Percentiles rank a stretch among this genome's conserved stretches.
Evolutionary conservation across 2,888 invertebrate species (phyloP).

Genomic region (Melanotus villosus): DNA sequence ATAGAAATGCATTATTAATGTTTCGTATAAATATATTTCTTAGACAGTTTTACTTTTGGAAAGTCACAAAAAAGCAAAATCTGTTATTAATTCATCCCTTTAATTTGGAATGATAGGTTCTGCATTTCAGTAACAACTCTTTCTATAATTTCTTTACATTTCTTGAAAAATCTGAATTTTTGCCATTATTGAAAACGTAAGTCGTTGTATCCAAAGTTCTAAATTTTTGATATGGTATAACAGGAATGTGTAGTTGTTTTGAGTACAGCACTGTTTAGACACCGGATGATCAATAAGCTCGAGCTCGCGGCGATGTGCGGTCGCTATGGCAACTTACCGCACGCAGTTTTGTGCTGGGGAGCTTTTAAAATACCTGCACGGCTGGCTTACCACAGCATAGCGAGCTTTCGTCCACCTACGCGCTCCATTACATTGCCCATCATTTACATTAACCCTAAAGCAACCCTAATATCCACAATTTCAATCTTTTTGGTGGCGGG

Average conservation of each 20-base stretch:
- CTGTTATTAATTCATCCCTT: too few species aligned
- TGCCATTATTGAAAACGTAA: too few species aligned
- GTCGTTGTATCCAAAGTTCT: background rate
- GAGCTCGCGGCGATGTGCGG: slow-evolving; percentile 59
- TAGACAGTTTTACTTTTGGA: too few species aligned
- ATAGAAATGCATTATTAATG: too few species aligned
- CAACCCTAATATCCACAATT: slow-evolving; percentile 47
- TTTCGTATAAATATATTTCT: too few species aligned
- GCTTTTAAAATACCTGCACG: slow-evolving; percentile 59
- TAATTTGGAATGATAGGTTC: too few species aligned
- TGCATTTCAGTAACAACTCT: too few species aligned
- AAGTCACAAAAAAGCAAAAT: too few species aligned
- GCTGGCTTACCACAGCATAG: slow-evolving; percentile 56
- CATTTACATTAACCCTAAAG: slow-evolving; percentile 51
- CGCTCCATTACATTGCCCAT: slow-evolving; percentile 52
- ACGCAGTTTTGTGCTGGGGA: slow-evolving; percentile 56
- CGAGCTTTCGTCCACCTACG: slow-evolving; percentile 51
- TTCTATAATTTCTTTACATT: too few species aligned
- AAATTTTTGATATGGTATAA: slow-evolving; percentile 35
- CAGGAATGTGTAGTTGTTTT: slow-evolving; percentile 48
- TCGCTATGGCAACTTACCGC: slow-evolving; percentile 61
- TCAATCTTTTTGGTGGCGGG: slow-evolving; percentile 39
- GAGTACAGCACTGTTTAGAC: slow-evolving; percentile 50
- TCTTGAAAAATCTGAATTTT: too few species aligned
- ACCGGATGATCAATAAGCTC: slow-evolving; percentile 61